phyloP scores from a whole-genome alignment of 2,797 vertebrate species.

The Podargus strigoides region DNA sequence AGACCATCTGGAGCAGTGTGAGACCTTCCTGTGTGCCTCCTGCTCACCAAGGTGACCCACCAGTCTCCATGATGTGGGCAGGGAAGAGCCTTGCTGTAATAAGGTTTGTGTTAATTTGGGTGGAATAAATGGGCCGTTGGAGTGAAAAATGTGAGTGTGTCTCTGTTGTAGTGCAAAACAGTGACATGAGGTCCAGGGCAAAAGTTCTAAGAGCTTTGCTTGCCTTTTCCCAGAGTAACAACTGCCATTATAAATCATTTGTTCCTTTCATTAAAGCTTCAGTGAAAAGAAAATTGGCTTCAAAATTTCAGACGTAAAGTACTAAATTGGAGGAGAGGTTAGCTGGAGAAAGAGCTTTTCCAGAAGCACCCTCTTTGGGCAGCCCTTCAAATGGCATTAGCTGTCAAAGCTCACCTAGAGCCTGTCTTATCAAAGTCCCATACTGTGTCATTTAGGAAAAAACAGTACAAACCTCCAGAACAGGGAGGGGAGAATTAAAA shows the following conservation, averaged over 20 bases:
- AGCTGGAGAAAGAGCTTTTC: constrained; percentile 5
- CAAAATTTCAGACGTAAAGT: constrained; percentile 18
- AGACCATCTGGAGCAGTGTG: background rate
- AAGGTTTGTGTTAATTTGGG: background rate
- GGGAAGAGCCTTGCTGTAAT: background rate
- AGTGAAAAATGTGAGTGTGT: background rate
- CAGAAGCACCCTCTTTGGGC: background rate
- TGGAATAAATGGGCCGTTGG: background rate
- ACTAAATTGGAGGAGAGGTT: constrained; percentile 20
- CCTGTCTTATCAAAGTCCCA: background rate
- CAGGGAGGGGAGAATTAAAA: background rate
- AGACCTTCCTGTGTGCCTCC: background rate
- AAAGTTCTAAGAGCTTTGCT: background rate
- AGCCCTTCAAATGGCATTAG: background rate
- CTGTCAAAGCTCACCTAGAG: background rate
- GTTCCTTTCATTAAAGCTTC: constrained; percentile 22
- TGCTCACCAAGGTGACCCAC: background rate
- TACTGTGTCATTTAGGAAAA: background rate
- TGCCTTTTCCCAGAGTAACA: background rate
- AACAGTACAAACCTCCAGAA: background rate
- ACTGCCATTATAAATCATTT: constrained; percentile 27
- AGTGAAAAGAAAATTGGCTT: constrained; percentile 28
- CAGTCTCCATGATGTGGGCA: background rate
- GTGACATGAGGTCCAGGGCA: background rate
- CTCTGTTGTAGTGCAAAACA: background rate